phyloP scores from a whole-genome alignment of 2,888 invertebrate genomes.

The Drosophila flavopinicola region DNA sequence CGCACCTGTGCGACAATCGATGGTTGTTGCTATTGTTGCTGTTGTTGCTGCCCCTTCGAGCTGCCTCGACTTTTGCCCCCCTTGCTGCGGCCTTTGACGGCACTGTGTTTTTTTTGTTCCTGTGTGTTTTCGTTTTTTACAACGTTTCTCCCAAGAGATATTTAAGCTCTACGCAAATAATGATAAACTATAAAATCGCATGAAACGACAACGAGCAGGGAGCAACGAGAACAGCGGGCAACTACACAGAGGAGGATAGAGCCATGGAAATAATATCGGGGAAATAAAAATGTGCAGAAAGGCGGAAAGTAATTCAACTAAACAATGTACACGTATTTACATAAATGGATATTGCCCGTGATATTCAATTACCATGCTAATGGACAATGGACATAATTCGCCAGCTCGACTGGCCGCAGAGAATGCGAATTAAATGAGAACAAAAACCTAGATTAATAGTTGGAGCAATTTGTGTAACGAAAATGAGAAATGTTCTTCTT shows the following conservation, averaged over 20 bases:
- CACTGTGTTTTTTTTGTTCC: constrained; percentile 14
- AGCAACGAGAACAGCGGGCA: background rate
- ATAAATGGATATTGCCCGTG: constrained; percentile 70
- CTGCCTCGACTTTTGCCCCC: constrained; percentile 53
- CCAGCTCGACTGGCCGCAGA: constrained; percentile 8
- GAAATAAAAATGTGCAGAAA: constrained; percentile 78
- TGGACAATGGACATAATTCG: constrained; percentile 41
- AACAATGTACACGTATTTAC: constrained; percentile 80
- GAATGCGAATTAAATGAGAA: background rate
- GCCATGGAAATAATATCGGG: constrained; percentile 55
- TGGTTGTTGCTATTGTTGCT: constrained; percentile 49
- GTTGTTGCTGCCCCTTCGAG: constrained; percentile 35
- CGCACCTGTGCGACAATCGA: constrained; percentile 73
- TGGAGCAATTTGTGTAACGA: constrained; percentile 3
- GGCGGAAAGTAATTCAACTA: constrained; percentile 81
- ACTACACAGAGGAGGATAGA: background rate
- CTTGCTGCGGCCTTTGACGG: constrained; percentile 24
- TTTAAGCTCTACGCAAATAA: constrained; percentile 74
- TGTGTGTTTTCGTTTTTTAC: constrained; percentile 21
- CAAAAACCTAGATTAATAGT: background rate
- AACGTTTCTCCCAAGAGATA: constrained; percentile 67
- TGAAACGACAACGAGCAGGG: constrained; percentile 27
- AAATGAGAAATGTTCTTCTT: constrained; percentile 5
- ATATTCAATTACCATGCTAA: constrained; percentile 74
- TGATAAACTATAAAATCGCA: constrained; percentile 79